Evolutionary conservation across 2,888 invertebrate genomes (phyloP).

Genomic region (Xestia c-nigrum): DNA sequence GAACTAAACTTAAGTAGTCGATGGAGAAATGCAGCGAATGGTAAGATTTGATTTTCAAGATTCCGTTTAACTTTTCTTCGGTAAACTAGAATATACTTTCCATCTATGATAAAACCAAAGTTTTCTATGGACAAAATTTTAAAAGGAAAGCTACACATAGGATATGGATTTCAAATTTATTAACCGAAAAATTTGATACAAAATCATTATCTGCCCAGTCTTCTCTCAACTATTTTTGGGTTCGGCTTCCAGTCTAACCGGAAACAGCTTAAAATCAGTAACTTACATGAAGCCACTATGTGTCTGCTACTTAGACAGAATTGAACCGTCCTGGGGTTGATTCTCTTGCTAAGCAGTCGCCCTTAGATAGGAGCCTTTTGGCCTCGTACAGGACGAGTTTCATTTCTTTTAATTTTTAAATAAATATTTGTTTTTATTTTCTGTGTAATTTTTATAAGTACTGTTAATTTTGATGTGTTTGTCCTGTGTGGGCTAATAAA

Average conservation of each 20-base stretch:
- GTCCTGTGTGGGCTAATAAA: too few species aligned
- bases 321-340: too few species aligned
- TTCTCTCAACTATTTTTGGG: neutral
- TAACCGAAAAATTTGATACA: neutral
- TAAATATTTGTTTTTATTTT: too few species aligned
- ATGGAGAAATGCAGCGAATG: conserved; percentile 15
- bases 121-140: neutral
- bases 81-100: neutral
- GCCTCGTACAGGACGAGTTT: too few species aligned
- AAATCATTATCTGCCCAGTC: neutral
- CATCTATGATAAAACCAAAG: neutral
- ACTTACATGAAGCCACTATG: neutral
- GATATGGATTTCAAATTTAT: neutral
- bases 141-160: neutral
- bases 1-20: conserved; percentile 19
- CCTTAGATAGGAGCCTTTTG: too few species aligned
- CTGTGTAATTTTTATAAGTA: too few species aligned
- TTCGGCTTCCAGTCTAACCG: neutral
- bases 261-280: neutral
- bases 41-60: conserved; percentile 13
- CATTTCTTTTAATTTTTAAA: too few species aligned
- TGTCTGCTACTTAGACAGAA: neutral
- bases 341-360: neutral
- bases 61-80: conserved; percentile 2
- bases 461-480: too few species aligned